Percentiles rank a stretch among this genome's conserved stretches.
These are phyloP conservation scores for Oreochromis mossambicus DNA, from an alignment of 2,797 vertebrate species.

Conservation along the genomic window DNA sequence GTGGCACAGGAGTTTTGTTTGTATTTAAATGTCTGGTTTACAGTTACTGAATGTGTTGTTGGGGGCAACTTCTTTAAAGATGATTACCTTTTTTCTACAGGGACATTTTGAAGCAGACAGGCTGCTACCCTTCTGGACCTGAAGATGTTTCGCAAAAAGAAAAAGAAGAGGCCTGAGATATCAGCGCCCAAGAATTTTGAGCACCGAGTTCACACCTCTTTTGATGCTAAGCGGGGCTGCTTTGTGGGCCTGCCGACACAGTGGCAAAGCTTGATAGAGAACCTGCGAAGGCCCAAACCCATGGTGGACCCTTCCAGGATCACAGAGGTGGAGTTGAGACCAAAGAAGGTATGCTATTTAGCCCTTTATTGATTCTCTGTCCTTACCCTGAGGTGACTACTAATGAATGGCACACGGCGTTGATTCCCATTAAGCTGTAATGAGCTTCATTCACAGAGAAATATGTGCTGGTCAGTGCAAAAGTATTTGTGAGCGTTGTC, in stretches of 20 bases:
- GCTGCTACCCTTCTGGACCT: constrained; percentile 48
- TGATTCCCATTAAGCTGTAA: neutral
- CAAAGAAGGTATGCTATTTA: constrained; percentile 87
- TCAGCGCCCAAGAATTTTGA: constrained; percentile 96
- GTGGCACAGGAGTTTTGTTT: constrained; percentile 2
- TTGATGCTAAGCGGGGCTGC: constrained; percentile 90
- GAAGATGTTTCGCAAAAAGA: constrained; percentile 98
- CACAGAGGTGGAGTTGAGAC: constrained; percentile 92
- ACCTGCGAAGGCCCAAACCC: constrained; percentile 89
- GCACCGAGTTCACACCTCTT: constrained; percentile 96
- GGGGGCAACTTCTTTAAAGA: neutral
- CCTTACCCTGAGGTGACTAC: neutral
- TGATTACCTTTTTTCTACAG: constrained; percentile 22
- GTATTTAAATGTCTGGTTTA: constrained; percentile 22
- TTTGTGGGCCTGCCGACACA: constrained; percentile 94
- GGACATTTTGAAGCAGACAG: constrained; percentile 46
- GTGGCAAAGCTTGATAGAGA: constrained; percentile 98
- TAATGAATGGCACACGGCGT: neutral
- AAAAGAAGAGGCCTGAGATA: constrained; percentile 98
- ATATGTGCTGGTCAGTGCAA: neutral
- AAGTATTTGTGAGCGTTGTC: neutral
- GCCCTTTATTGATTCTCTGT: constrained; percentile 15
- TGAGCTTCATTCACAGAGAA: neutral
- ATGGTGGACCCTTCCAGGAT: constrained; percentile 97
- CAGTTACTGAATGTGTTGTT: neutral